Evolutionary conservation across 2,113 vertebrate species (phyloP), one percentile per base, ranked within the genome.

Genomic region (Tringa solitaria): DNA sequence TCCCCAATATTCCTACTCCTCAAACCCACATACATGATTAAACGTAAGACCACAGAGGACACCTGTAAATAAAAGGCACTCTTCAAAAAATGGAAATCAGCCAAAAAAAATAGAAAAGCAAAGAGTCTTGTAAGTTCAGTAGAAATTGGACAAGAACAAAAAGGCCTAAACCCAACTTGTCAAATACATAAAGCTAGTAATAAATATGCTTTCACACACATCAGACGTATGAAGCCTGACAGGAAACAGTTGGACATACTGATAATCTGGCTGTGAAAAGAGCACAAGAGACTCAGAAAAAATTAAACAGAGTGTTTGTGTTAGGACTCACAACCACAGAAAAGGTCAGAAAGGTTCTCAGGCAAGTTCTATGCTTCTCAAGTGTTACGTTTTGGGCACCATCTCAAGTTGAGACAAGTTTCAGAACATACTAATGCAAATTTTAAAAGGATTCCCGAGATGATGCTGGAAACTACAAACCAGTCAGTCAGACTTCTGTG

Each of bases 141-240:
- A 37, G 39, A 85, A 90, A 57, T 61, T 51, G 32, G 28, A 91
- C 35, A 57, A 77, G 68, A 88, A 86, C 53, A 73, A 60, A 88
- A 86, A 85, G 6, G 5, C 69, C 48, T 87, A 76, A 94, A 70
- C 4, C 16, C 10, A 67, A 87, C 57, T 85, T 92, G 90, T 67
- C 82, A 92, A 93, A 83, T 59, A 3, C 28, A 69, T 77, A 85
- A 88, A 92, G 50, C 60, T 43, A 46, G 72, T 70, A 84, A 96
- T 69, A 93, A 77, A 95, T 92, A 37, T 61, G 50, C 80, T 96
- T 96, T 84, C 68, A 70, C 86, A 84, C 41, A 70, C 45, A 77
- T 81, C 54, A 74, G 50, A 61, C 37, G 5, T 50, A 86, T 21
- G 83, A 95, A 81, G 23, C 32, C 68, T 90, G 86, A 90, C 90